Evolutionary conservation across 2,113 vertebrate genomes (phyloP).

Genomic region (Bombycilla garrulus): DNA sequence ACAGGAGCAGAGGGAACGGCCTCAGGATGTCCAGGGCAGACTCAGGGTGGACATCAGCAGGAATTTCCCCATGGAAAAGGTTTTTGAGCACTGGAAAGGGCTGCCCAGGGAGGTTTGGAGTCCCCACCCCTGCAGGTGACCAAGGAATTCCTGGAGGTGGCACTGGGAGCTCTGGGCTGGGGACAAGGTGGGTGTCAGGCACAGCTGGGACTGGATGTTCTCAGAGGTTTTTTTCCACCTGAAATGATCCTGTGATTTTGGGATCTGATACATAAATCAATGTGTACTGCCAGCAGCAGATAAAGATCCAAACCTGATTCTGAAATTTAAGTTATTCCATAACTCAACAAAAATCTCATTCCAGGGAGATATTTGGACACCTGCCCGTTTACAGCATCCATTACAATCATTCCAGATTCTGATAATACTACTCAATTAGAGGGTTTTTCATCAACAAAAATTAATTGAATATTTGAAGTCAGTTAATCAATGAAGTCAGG

Average conservation of each 20-base stretch:
- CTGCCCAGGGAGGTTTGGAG: neutral
- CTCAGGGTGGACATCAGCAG: neutral
- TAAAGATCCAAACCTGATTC: neutral
- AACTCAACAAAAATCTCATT: neutral
- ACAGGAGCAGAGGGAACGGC: neutral
- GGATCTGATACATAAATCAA: neutral
- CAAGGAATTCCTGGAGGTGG: neutral
- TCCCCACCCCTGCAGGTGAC: neutral
- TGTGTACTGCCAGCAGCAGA: neutral
- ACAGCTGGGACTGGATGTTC: accelerated
- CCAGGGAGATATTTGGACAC: neutral
- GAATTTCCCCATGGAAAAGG: neutral
- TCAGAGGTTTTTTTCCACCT: neutral
- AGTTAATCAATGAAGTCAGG: neutral
- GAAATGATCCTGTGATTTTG: neutral
- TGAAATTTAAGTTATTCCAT: neutral
- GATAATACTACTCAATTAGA: neutral
- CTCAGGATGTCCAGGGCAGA: neutral
- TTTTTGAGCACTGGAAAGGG: no score
- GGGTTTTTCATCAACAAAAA: neutral
- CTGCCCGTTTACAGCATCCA: neutral
- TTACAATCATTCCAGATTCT: neutral
- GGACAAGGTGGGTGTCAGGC: accelerated
- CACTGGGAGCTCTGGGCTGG: neutral
- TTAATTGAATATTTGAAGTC: neutral